These are phyloP conservation scores for Panthera uncia DNA, from an alignment of 2,113 vertebrate species.

Conservation along the genomic window DNA sequence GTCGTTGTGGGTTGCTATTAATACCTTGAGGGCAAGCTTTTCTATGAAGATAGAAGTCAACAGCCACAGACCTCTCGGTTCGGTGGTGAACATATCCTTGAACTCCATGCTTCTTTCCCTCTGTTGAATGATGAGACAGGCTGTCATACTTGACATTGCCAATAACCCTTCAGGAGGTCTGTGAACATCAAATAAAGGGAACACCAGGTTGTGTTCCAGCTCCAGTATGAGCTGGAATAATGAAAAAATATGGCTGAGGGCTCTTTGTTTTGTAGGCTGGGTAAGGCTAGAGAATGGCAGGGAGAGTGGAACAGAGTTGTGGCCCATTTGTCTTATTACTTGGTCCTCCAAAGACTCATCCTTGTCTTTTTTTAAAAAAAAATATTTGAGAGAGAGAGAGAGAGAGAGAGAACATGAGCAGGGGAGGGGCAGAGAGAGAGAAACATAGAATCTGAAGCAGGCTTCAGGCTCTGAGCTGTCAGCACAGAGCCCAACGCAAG, in stretches of 20 bases:
- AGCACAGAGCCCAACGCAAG: too few relatives aligned
- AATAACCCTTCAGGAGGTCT: background rate
- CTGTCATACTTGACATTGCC: background rate
- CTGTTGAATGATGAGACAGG: background rate
- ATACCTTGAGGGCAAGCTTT: background rate
- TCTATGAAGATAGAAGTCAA: background rate
- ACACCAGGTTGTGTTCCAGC: background rate
- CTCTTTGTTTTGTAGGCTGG: background rate
- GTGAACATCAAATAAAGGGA: background rate
- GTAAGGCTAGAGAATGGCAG: background rate
- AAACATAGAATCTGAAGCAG: too few relatives aligned
- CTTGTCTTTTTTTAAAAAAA: too few relatives aligned
- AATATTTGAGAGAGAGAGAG: too few relatives aligned
- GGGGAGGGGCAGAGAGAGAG: too few relatives aligned
- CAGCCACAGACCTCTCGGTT: fast-evolving
- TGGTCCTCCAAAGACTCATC: background rate
- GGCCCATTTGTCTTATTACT: background rate
- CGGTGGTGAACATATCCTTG: background rate
- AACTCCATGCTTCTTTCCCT: background rate
- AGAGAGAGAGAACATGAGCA: too few relatives aligned
- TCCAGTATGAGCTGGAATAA: background rate
- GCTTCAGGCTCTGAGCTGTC: too few relatives aligned
- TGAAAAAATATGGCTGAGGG: background rate
- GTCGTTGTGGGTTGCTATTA: background rate
- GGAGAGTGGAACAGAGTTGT: background rate